phyloP scores from a whole-genome alignment of 2,113 vertebrate genomes.

The Salvelinus sp. region DNA sequence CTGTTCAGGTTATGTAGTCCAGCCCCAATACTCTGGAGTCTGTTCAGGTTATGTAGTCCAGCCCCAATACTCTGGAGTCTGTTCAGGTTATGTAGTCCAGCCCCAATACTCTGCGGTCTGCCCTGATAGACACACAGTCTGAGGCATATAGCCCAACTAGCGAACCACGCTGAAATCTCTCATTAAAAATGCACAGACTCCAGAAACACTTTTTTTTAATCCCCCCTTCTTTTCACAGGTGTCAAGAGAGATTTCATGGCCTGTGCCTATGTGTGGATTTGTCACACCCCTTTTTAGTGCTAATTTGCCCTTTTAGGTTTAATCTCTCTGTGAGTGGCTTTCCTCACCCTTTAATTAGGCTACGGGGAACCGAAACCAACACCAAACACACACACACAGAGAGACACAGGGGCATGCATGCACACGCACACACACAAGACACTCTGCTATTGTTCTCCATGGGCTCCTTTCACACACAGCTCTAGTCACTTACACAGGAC shows the following conservation, averaged over 20 bases:
- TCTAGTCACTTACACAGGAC: slow-evolving; percentile 56
- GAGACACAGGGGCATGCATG: too few relatives aligned
- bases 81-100: too few relatives aligned
- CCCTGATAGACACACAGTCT: not conserved
- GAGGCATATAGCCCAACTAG: not conserved
- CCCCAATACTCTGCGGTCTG: too few relatives aligned
- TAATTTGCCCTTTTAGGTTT: slow-evolving; percentile 80
- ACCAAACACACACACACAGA: slow-evolving; percentile 49
- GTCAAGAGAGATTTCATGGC: slow-evolving; percentile 76
- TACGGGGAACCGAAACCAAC: slow-evolving; percentile 70
- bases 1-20: too few relatives aligned
- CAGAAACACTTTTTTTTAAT: slow-evolving; percentile 10
- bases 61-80: too few relatives aligned
- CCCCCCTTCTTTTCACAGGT: slow-evolving; percentile 52
- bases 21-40: too few relatives aligned
- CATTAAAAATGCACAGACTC: slow-evolving; percentile 20
- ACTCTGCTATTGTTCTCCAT: slow-evolving; percentile 57
- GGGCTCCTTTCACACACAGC: slow-evolving; percentile 67
- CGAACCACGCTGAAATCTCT: slow-evolving; percentile 4
- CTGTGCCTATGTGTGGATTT: slow-evolving; percentile 66
- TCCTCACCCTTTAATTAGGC: slow-evolving; percentile 80
- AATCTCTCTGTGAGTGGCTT: slow-evolving; percentile 77
- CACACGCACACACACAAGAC: not conserved
- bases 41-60: too few relatives aligned
- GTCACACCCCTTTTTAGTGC: slow-evolving; percentile 76